Evolutionary conservation across 2,113 vertebrate species (phyloP).

Genomic region (Sorex fumeus): DNA sequence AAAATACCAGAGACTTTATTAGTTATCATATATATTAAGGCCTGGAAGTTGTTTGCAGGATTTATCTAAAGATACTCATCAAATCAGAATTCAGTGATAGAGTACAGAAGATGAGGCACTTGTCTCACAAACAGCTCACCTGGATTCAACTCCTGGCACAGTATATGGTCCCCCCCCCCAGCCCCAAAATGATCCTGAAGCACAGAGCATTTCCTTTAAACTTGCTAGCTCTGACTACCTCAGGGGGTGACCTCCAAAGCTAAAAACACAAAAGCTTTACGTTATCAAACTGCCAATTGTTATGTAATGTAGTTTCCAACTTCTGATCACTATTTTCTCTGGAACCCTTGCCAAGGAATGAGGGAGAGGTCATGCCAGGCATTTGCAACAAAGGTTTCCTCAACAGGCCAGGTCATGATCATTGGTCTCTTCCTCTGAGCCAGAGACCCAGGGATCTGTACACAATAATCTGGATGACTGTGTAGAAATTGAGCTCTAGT

Average conservation of each 20-base stretch:
- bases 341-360: neutral
- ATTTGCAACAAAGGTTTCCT: neutral
- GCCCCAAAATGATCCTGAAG: too few species aligned
- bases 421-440: neutral
- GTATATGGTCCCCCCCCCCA: too few species aligned
- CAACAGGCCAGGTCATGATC: accelerated
- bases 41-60: neutral
- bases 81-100: too few species aligned
- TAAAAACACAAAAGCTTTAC: too few species aligned
- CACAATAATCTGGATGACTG: too few species aligned
- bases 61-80: neutral
- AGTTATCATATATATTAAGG: neutral
- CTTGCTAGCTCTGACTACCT: too few species aligned
- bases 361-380: too few species aligned
- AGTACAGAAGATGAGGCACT: too few species aligned
- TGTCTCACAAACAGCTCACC: too few species aligned
- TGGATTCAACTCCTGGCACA: too few species aligned
- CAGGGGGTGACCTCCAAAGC: too few species aligned
- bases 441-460: neutral
- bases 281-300: neutral
- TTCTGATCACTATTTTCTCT: neutral
- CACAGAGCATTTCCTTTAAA: too few species aligned
- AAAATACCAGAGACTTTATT: neutral
- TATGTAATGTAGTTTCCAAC: neutral
- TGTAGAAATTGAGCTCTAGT: neutral